Base-by-base conservation (phyloP, 1,140 invertebrate species). In the Drosophila nikananu region DNA sequence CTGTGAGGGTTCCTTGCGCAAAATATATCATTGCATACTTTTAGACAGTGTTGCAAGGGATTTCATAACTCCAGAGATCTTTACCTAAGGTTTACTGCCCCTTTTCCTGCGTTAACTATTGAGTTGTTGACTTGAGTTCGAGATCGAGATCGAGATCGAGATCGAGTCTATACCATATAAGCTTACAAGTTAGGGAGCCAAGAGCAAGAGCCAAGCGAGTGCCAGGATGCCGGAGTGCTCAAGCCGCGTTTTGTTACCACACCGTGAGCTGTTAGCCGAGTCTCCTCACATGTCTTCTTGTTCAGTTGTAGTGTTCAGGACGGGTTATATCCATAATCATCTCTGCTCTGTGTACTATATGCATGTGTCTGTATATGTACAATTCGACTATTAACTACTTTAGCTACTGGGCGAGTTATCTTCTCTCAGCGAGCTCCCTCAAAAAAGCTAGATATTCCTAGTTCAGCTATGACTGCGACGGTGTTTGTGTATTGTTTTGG, bases 321-420 rank as follows among this genome's bases (percentile, higher is more conserved):
- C 70, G 70, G 70, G 70, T 51, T 60, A 66, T 77, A 76, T 63
- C 72, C 61, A 77, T 66, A 65, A 23, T 61, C 41, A 60, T 57
- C 49, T 71, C 48, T 60, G 46, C 32, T 32, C 13, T 64, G 23
- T 25, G 48, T 49, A 12, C 30, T 54, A 6, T 52, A 27, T 62
- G 23, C 52, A 12, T 63, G 9, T 42, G 13, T 55, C 0, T 49
- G 46, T 32, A 39, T 41, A 55, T 41, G 12, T 67, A 58, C 52
- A 52, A 44, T 32, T 19, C 21, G 60, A 42, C 21, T 75, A 61
- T 61, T 32, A 32, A 52, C 30, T 32, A 35, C 12, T 21, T 52
- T 32, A 32, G 55, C 35, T 23, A 58, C 30, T 51, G 27, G 49
- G 49, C 49, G 49, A 51, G 49, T 51, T 52, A 32, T 30, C 27